Evolutionary conservation across 2,113 vertebrate genomes (phyloP).

Genomic region (Monopterus albus): DNA sequence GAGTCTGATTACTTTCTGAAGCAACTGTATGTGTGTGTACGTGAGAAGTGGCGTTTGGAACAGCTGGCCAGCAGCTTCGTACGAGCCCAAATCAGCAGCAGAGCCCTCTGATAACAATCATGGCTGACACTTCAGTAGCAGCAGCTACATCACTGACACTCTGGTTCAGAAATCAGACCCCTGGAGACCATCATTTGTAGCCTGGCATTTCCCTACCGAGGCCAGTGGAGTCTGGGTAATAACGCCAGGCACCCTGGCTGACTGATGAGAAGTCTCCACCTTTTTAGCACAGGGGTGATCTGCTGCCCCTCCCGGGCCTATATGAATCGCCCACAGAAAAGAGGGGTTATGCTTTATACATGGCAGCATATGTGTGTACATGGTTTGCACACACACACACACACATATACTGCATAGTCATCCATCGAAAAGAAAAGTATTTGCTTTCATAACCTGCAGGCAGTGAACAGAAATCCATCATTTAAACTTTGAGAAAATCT

Average conservation of each 20-base stretch:
- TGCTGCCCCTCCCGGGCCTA: conserved; percentile 6
- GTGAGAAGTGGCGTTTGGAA: conserved; percentile 17
- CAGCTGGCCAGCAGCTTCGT: conserved; percentile 16
- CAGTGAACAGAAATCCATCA: background rate
- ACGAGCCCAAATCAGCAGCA: conserved; percentile 25
- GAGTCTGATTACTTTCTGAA: too few relatives aligned
- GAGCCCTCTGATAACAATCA: conserved; percentile 60
- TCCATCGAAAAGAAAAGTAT: too few relatives aligned
- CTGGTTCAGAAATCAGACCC: conserved; percentile 70
- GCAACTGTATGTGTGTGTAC: background rate
- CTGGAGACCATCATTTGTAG: conserved; percentile 49
- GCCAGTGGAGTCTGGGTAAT: conserved; percentile 17
- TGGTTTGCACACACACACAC: too few relatives aligned
- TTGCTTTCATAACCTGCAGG: too few relatives aligned
- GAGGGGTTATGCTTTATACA: conserved; percentile 9
- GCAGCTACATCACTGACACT: conserved; percentile 50
- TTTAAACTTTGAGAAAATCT: background rate
- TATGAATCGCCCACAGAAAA: conserved; percentile 21
- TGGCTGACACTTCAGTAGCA: conserved; percentile 48
- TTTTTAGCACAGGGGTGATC: conserved; percentile 21
- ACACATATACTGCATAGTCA: too few relatives aligned
- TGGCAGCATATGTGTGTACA: conserved; percentile 18
- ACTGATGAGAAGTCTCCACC: conserved; percentile 61
- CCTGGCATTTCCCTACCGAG: conserved; percentile 8
- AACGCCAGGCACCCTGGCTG: conserved; percentile 22